Base-by-base conservation (phyloP, 2,888 invertebrate genomes). In the Myathropa florea region DNA sequence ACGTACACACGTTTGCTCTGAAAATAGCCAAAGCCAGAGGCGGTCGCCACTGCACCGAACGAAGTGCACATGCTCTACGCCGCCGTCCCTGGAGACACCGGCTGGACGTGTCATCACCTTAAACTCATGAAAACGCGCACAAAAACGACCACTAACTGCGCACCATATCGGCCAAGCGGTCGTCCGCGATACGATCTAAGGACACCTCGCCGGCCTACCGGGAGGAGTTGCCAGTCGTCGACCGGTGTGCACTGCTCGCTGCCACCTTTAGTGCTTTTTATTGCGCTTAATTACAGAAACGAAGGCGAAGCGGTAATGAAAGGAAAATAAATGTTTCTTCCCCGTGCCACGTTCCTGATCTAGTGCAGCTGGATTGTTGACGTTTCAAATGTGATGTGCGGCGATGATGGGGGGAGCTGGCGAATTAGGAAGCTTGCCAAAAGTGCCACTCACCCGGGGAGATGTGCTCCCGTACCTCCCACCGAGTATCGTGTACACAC, bases 371-470 rank as follows among this genome's bases (percentile, higher is more conserved):
- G 85, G 85, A 46, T 83, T 75, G 65, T 82, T 83, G 85, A 83
- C 85, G 82, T 77, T 73, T 85, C 18, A 14, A 14, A 39, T 24
- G 60, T n/a, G 30, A 26, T 3, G 72, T 28, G 71, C 24, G 46
- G 63, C 21, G 46, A 33, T 3, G 9, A 36, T 18, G 26, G 18
- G 60, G 21, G 36, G 36, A 23, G 12, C 61, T 24, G 63, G 81
- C 77, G 36, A 86, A 86, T 86, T 86, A 78, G 85, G 85, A 82
- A 78, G 67, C 33, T 73, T 86, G 85, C 85, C 85, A 86, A 83
- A 86, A 86, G 70, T 78, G 82, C 77, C 85, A 86, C 72, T 86
- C 85, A 83, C 23, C 67, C 39, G 39, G 39, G 53, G 68, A 7
- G 46, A 36, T 59, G 73, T 61, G 60, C 67, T 77, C 63, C 28